These are phyloP conservation scores for Panthera uncia DNA, from an alignment of 2,113 vertebrate species.

Conservation along the genomic window DNA sequence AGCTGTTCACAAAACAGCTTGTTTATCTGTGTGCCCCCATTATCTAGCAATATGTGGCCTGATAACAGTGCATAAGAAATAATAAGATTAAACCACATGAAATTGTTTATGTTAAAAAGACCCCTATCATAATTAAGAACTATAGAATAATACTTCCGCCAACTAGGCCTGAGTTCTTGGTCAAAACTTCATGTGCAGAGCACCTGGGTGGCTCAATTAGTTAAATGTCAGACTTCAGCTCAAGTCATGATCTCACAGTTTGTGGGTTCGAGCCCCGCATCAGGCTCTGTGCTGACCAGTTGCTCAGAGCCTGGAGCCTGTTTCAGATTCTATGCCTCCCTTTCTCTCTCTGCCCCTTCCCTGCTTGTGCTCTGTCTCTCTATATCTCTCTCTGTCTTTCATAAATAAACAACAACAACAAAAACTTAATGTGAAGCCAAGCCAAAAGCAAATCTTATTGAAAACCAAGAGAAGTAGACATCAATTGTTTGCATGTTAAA, in stretches of 20 bases:
- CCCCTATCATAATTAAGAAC: background rate
- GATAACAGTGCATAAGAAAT: background rate
- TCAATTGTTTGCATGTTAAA: background rate
- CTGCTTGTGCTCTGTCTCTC: too few species aligned
- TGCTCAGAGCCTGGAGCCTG: too few species aligned
- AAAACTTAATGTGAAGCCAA: background rate
- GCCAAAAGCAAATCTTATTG: background rate
- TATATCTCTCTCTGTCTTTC: too few species aligned
- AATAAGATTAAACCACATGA: background rate
- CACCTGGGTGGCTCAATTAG: too few species aligned
- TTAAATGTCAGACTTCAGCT: too few species aligned
- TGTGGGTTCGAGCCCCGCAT: too few species aligned
- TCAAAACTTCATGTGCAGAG: background rate
- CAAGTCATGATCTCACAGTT: too few species aligned
- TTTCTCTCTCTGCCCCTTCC: too few species aligned
- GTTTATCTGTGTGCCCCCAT: background rate
- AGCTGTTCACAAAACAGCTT: background rate
- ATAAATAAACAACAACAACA: background rate
- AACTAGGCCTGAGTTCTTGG: background rate
- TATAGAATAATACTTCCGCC: background rate
- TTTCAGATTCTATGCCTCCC: too few species aligned
- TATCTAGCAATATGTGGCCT: background rate
- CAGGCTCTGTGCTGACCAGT: too few species aligned
- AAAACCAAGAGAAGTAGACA: background rate
- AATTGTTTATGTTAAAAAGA: background rate